phyloP scores from a whole-genome alignment of 2,888 invertebrate species.

The Mythimna lalbum region DNA sequence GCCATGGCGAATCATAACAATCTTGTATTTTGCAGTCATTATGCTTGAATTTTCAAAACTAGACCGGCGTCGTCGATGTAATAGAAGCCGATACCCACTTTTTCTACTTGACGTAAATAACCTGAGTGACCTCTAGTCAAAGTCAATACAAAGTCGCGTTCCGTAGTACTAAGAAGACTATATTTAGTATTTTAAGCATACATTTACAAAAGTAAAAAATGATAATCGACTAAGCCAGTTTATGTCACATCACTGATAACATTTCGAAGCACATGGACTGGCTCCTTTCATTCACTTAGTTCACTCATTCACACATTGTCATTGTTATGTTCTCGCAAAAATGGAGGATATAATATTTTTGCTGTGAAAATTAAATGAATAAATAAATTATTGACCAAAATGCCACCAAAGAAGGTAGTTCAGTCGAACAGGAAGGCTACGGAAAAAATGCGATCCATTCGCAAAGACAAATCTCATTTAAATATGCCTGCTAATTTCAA shows the following conservation, averaged over 20 bases:
- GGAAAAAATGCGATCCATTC: constrained; percentile 31
- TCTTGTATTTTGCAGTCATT: constrained; percentile 89
- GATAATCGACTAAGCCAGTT: background rate
- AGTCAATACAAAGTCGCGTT: constrained; percentile 45
- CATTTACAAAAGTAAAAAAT: background rate
- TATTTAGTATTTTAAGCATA: background rate
- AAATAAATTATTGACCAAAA: constrained; percentile 36
- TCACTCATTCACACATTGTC: background rate
- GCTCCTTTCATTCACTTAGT: background rate
- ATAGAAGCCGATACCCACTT: constrained; percentile 40
- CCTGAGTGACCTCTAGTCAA: constrained; percentile 76
- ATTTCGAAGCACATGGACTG: background rate
- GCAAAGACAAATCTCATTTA: constrained; percentile 60
- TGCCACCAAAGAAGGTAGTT: constrained; percentile 59
- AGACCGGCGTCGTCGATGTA: constrained; percentile 63
- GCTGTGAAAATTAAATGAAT: background rate
- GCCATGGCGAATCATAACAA: constrained; percentile 94
- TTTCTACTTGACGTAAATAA: constrained; percentile 75
- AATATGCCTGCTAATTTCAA: constrained; percentile 67
- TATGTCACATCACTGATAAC: background rate
- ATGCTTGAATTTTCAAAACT: constrained; percentile 51
- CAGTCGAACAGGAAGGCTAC: constrained; percentile 38
- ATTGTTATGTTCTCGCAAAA: constrained; percentile 3
- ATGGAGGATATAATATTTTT: constrained; percentile 13
- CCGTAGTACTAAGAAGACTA: background rate